A percentile compares a stretch with the other conserved stretches of the same genome.
These are phyloP conservation scores for Scaptomyza pallida DNA, from an alignment of 1,140 invertebrate genomes.

Conservation along the genomic window DNA sequence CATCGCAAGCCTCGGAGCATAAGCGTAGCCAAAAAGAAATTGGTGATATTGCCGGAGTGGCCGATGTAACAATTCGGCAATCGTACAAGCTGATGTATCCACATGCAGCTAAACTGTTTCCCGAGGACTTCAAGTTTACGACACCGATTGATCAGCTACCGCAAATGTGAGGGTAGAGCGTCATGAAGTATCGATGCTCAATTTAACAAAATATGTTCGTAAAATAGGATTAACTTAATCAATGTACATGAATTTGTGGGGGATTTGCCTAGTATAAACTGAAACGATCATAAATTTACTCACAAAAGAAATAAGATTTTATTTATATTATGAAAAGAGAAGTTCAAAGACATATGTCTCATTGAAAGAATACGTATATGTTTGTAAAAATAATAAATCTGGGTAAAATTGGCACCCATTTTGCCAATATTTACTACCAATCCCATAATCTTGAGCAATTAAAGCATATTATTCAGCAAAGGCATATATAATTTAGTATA, in stretches of 20 bases:
- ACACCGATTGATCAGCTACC: slow-evolving; percentile 98
- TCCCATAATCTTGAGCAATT: not conserved
- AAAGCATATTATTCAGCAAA: slow-evolving; percentile 33
- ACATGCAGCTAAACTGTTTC: slow-evolving; percentile 95
- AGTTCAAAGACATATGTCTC: slow-evolving; percentile 15
- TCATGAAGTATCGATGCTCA: slow-evolving; percentile 51
- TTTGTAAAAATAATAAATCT: too few species aligned
- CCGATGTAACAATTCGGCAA: slow-evolving; percentile 99
- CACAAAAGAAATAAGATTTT: slow-evolving; percentile 63
- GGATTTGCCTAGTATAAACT: slow-evolving; percentile 32
- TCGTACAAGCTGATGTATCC: slow-evolving; percentile 99
- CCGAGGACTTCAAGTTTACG: slow-evolving; percentile 97
- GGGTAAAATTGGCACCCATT: too few species aligned
- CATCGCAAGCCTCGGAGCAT: slow-evolving; percentile 97
- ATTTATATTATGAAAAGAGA: slow-evolving; percentile 35
- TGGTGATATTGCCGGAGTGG: slow-evolving; percentile 98
- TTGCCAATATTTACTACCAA: not conserved
- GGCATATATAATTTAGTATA: slow-evolving; percentile 36
- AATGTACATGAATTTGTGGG: slow-evolving; percentile 16
- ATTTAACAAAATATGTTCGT: slow-evolving; percentile 36
- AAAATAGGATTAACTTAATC: slow-evolving; percentile 16
- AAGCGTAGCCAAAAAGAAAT: slow-evolving; percentile 99
- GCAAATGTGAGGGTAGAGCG: slow-evolving; percentile 87
- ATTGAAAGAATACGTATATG: slow-evolving; percentile 21
- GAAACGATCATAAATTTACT: slow-evolving; percentile 49